Conservation (phyloP, 2,113 vertebrate genomes). For the Mola mola region DNA sequence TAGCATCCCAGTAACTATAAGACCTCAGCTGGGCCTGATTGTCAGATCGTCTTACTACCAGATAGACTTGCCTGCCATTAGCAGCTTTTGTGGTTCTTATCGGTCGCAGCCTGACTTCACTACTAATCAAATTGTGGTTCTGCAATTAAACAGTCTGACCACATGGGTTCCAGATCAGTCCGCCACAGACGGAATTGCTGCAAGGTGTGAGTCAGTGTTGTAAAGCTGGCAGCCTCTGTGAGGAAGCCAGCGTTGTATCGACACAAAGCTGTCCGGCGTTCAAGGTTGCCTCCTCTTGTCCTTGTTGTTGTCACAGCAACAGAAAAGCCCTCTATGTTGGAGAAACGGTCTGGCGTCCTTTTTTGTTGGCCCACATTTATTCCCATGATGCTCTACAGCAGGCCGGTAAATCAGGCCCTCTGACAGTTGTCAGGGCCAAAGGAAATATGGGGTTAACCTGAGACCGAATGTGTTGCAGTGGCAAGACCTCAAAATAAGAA, state of each 20-base stretch:
- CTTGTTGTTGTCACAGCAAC: conserved; percentile 77
- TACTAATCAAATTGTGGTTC: conserved; percentile 11
- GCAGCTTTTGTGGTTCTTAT: conserved; percentile 1
- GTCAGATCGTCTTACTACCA: conserved; percentile 17
- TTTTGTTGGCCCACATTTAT: conserved; percentile 2
- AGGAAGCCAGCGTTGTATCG: conserved; percentile 53
- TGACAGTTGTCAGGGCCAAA: conserved; percentile 21
- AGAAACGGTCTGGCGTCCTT: conserved; percentile 10
- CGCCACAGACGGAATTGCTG: conserved; percentile 3
- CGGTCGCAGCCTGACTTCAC: neutral
- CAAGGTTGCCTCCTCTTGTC: conserved; percentile 71
- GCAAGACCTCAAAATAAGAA: conserved; percentile 18
- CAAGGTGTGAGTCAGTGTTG: conserved; percentile 37
- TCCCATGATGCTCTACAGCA: conserved; percentile 4
- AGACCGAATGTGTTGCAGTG: conserved; percentile 7
- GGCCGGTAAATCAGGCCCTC: conserved; percentile 21
- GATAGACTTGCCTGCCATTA: conserved; percentile 1
- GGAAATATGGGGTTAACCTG: neutral
- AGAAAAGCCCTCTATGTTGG: conserved; percentile 52
- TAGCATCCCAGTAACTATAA: conserved; percentile 2
- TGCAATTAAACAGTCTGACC: conserved; percentile 23
- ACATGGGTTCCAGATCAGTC: conserved; percentile 27
- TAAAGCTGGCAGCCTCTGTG: conserved; percentile 40
- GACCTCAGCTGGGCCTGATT: neutral
- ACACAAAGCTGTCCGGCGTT: conserved; percentile 63